Base-by-base conservation (phyloP, 2,797 vertebrate species). In the Manis crassicaudata region DNA sequence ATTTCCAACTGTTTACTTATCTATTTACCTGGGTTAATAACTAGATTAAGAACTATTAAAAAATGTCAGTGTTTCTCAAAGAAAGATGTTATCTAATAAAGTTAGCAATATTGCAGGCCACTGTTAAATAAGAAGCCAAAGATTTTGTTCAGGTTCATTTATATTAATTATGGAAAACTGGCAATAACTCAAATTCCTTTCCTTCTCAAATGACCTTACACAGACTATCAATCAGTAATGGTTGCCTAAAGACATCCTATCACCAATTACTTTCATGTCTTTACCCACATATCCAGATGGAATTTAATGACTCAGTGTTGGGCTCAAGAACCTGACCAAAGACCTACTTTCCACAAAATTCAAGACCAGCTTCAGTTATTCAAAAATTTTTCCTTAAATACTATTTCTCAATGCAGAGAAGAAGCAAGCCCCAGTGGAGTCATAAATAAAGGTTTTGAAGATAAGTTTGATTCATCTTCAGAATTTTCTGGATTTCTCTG, bases 261-360 rank as follows among this genome's bases (percentile, higher is more conserved):
- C 17, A 21, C 27, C 52, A 54, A 60, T 76, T 80, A 27, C 3
- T 65, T 73, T 94, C n/a, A 2, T 72, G 23, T 93, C 85, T 94
- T 89, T 67, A 67, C 60, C 25, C 90, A 4, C 43, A 58, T 14
- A 77, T 95, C 35, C 92, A 99, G 98, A 90, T 98, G 97, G 97
- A 95, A 98, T 94, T 98, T 98, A 98, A 98, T 98, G 97, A 82
- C 92, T 88, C 98, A 96, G 58, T 98, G 98, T 92, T 99, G 98
- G 98, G 98, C 98, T 94, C 98, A 98, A 96, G 97, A 99, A 91
- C 97, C 96, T 62, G 83, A 95, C 77, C 97, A 94, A 88, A 98
- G 98, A 96, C 98, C 98, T 60, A 97, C 97, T 89, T 99, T 98
- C 96, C 88, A 79, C 92, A 97, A 84, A 65, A 98, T 98, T 98